Conservation (phyloP, 2,888 invertebrate species). For the Druceiella hillmani region DNA sequence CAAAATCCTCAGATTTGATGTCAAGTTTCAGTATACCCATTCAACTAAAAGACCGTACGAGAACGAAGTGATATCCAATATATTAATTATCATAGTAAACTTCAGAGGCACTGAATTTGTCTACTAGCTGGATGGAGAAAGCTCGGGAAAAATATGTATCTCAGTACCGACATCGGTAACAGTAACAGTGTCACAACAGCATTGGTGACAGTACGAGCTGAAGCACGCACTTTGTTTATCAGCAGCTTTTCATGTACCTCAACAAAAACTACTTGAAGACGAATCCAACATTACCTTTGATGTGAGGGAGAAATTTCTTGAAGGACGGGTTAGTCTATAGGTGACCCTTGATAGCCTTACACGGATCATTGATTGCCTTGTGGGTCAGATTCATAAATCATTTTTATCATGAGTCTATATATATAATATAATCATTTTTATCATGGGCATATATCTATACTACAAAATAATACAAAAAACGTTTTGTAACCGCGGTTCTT, state of each 20-base stretch:
- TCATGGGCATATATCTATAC: too few species aligned
- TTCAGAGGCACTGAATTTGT: slow-evolving; percentile 98
- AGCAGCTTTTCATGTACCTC: slow-evolving; percentile 85
- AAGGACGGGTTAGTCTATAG: slow-evolving; percentile 89
- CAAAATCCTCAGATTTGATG: slow-evolving; percentile 95
- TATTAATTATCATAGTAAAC: slow-evolving; percentile 97
- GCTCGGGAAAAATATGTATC: slow-evolving; percentile 99
- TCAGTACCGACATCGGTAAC: slow-evolving; percentile 98
- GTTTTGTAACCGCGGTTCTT: too few species aligned
- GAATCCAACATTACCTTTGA: slow-evolving; percentile 96
- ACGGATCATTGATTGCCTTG: too few species aligned
- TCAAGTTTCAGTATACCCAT: slow-evolving; percentile 79
- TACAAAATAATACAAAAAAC: too few species aligned
- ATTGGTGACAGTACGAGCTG: slow-evolving; percentile 95
- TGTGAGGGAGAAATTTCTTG: slow-evolving; percentile 92
- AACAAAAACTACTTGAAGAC: slow-evolving; percentile 93
- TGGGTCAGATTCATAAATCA: too few species aligned
- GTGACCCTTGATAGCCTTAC: slow-evolving; percentile 97
- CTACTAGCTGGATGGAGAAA: slow-evolving; percentile 94
- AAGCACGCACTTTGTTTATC: slow-evolving; percentile 96
- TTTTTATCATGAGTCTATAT: too few species aligned
- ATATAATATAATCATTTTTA: too few species aligned
- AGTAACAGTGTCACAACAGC: slow-evolving; percentile 96
- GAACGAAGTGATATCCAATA: slow-evolving; percentile 99
- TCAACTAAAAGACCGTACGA: slow-evolving; percentile 95